phyloP scores from a whole-genome alignment of 2,113 vertebrate species.

The Lasiurus borealis region DNA sequence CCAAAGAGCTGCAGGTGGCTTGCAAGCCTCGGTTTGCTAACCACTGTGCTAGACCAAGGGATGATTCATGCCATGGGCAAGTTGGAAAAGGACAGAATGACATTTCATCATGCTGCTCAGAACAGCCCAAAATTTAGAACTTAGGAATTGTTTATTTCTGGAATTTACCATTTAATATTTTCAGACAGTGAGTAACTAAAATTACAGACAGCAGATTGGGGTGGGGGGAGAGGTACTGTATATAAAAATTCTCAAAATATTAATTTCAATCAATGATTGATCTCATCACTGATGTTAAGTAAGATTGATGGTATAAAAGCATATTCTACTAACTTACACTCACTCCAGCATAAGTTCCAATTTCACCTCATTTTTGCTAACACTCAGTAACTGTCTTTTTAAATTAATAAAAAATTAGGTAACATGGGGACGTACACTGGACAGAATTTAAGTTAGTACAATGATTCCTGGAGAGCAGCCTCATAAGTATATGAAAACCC shows the following conservation, averaged over 20 bases:
- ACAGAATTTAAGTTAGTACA: neutral
- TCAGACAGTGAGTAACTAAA: neutral
- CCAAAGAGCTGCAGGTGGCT: too few relatives aligned
- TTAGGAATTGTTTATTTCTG: neutral
- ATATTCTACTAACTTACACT: neutral
- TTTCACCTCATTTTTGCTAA: neutral
- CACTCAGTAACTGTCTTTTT: neutral
- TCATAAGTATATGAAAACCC: neutral
- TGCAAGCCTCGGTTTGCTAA: too few relatives aligned
- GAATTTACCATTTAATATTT: neutral
- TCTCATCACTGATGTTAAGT: neutral
- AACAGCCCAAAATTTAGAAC: neutral
- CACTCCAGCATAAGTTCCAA: neutral
- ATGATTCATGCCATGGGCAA: neutral
- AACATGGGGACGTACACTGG: neutral
- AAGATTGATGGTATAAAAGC: neutral
- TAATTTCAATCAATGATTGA: neutral
- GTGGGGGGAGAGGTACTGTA: neutral
- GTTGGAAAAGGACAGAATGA: neutral
- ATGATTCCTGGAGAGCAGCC: neutral
- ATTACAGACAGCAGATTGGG: neutral
- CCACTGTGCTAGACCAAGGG: too few relatives aligned
- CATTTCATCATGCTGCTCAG: neutral
- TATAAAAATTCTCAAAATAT: neutral
- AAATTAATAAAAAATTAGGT: conserved; percentile 4